These are phyloP conservation scores for Cephus pygmeus DNA, from an alignment of 2,888 invertebrate species.

Conservation along the genomic window DNA sequence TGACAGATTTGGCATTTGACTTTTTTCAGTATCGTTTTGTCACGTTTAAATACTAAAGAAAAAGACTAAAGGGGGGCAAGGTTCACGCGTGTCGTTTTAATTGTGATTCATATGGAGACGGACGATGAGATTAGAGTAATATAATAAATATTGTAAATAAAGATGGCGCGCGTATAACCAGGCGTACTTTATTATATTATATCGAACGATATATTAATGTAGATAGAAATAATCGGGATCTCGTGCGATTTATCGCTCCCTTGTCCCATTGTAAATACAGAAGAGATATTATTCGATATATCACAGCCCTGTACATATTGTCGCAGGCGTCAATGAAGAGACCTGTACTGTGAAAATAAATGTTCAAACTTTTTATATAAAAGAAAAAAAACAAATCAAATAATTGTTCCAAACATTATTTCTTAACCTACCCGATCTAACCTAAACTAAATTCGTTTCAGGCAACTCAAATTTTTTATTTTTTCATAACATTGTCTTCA, in stretches of 20 bases:
- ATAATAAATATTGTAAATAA: background rate
- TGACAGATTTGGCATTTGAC: background rate
- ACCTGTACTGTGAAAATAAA: conserved; percentile 45
- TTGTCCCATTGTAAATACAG: background rate
- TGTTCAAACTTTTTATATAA: conserved; percentile 37
- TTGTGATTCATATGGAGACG: background rate
- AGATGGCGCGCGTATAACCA: background rate
- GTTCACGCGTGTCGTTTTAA: background rate
- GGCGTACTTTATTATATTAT: background rate
- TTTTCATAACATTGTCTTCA: background rate
- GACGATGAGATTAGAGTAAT: background rate
- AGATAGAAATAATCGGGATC: background rate
- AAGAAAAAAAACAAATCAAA: background rate
- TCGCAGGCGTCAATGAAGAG: background rate
- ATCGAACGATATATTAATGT: background rate
- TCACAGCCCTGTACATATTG: background rate
- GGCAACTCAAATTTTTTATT: background rate
- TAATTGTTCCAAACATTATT: background rate
- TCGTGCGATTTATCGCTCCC: background rate
- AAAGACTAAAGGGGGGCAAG: background rate
- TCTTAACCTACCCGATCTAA: background rate
- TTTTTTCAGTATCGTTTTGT: background rate
- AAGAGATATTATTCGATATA: background rate
- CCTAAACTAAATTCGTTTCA: background rate
- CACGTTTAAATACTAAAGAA: no score